Conservation (phyloP, 2,797 vertebrate genomes). For the Todus mexicanus region DNA sequence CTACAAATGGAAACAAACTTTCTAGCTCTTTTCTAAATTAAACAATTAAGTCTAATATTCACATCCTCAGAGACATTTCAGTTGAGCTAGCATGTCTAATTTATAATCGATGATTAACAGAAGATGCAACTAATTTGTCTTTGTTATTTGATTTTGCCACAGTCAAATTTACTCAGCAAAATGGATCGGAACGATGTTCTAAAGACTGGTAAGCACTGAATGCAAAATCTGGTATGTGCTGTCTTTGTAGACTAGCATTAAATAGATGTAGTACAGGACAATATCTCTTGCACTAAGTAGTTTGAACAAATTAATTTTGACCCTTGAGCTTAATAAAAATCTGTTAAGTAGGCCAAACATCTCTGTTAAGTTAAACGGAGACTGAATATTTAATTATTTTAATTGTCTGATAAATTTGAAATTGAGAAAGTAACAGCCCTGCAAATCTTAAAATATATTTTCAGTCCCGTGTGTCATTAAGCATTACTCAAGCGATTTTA, state of each 20-base stretch:
- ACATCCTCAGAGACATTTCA: conserved; percentile 41
- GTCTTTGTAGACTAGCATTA: neutral
- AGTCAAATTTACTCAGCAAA: conserved; percentile 65
- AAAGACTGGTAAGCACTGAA: conserved; percentile 11
- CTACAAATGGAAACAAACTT: conserved; percentile 26
- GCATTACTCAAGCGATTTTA: conserved; percentile 51
- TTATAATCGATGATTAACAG: conserved; percentile 70
- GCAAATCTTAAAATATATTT: conserved; percentile 61
- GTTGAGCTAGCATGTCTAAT: conserved; percentile 58
- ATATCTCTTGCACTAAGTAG: neutral
- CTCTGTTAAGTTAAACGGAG: conserved; percentile 30
- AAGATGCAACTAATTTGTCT: conserved; percentile 63
- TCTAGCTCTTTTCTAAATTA: conserved; percentile 54
- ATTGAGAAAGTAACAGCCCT: conserved; percentile 57
- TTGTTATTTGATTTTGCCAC: conserved; percentile 61
- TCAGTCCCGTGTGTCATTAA: conserved; percentile 39
- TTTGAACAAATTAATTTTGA: conserved; percentile 61
- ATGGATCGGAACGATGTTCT: conserved; percentile 50
- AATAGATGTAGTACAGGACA: conserved; percentile 1
- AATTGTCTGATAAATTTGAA: conserved; percentile 60
- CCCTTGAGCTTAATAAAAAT: conserved; percentile 5
- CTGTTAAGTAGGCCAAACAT: conserved; percentile 17
- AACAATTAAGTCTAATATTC: conserved; percentile 59
- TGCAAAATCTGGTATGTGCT: neutral
- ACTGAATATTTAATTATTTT: conserved; percentile 59